Base-by-base conservation (phyloP, 2,113 vertebrate species). In the Halcyon malimbica region DNA sequence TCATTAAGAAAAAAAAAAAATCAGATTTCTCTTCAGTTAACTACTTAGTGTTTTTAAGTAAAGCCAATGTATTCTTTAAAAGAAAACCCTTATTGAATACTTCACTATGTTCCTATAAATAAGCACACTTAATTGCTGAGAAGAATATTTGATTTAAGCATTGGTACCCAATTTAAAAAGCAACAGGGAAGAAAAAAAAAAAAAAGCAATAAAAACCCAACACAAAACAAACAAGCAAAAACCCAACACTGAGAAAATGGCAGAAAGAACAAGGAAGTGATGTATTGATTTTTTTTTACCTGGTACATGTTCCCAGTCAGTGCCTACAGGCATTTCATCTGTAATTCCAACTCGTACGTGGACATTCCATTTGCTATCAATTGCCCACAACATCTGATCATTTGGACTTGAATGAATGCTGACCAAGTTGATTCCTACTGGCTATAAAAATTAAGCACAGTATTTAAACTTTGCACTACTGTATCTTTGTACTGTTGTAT, bases 281-380 rank as follows among this genome's bases (percentile, higher is more conserved):
- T 16, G 26, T 5, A 31, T 8, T 48, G 4, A 9, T 29, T 69
- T 94, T 82, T 98, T 71, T 94, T 82, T 98, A 99, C 99, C 99
- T 98, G 99, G 99, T 71, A 99, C 98, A 13, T 99, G 98, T 42
- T 99, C 99, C 99, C 99, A 99, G 94, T 98, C 98, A 2, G 98
- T 99, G 62, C 99, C 99, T n/a, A 99, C 98, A 0, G 99, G 99
- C 99, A 99, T 99, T 95, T 99, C 99, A 24, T 99, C 99, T 1
- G 98, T 99, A 96, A 99, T 98, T 50, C 99, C 99, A 2, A 97
- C 95, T 37, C 99, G 97, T 18, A 99, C 99, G 0, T 99, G 98
- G 64, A 99, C 98, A 7, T 98, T 98, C 80, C 98, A 98, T 84
- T 98, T 98, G 98, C 97, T 99, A 96, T 99, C 99, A 69, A 99